phyloP scores from a whole-genome alignment of 2,888 invertebrate genomes.

The Drosophila mulleri region DNA sequence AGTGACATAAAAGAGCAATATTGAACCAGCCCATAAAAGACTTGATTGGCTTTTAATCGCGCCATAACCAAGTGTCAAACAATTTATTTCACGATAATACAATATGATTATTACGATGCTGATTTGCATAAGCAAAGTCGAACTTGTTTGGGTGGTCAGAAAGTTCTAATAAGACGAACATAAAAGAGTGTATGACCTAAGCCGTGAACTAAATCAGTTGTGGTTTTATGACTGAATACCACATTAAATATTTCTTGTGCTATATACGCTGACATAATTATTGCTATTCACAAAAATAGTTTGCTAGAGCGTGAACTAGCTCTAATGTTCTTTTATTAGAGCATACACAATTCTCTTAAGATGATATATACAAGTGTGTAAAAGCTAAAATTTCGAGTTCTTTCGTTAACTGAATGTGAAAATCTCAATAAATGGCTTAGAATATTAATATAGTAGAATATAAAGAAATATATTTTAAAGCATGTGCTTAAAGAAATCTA shows the following conservation, averaged over 20 bases:
- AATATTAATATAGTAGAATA: not conserved
- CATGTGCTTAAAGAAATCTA: not conserved
- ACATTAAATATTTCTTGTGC: not conserved
- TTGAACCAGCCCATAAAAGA: conserved; percentile 51
- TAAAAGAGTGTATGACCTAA: not conserved
- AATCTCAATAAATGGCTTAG: not conserved
- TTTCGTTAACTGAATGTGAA: not conserved
- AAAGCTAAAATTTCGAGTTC: not conserved
- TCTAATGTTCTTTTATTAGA: not conserved
- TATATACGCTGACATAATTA: not conserved
- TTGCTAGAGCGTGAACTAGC: not conserved
- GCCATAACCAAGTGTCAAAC: conserved; percentile 59
- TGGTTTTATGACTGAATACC: conserved; percentile 14
- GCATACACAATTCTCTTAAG: not conserved
- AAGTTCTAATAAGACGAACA: not conserved
- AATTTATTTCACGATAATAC: conserved; percentile 59
- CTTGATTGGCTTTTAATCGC: conserved; percentile 67
- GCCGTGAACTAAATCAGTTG: conserved; percentile 3
- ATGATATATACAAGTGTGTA: not conserved
- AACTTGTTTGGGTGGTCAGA: conserved; percentile 13
- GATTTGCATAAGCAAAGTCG: conserved; percentile 31
- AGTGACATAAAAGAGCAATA: conserved; percentile 13
- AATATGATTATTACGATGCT: conserved; percentile 13
- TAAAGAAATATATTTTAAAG: no score
- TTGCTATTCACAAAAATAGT: not conserved